These are phyloP conservation scores for Neoitamus cyanurus DNA, from an alignment of 2,888 invertebrate species.

Conservation along the genomic window DNA sequence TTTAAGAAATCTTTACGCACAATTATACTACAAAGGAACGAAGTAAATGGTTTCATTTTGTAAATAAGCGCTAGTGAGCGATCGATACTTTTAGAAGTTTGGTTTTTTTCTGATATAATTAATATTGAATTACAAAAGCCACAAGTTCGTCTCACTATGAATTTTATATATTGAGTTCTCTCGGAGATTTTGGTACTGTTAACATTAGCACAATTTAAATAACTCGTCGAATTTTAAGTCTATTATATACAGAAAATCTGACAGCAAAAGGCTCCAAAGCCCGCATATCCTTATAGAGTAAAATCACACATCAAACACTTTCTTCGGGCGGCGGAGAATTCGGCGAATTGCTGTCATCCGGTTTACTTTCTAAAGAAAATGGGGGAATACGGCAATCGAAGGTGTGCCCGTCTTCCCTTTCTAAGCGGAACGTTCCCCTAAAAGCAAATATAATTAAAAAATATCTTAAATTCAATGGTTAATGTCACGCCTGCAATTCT, in stretches of 20 bases:
- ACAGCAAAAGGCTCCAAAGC: not conserved
- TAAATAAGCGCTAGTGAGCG: too few relatives aligned
- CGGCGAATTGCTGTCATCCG: slow-evolving; percentile 70
- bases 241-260: not conserved
- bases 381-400: slow-evolving; percentile 98
- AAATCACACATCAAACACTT: slow-evolving; percentile 6
- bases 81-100: too few relatives aligned
- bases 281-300: not conserved
- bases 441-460: slow-evolving; percentile 53
- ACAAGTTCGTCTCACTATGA: not conserved
- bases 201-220: not conserved
- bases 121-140: not conserved
- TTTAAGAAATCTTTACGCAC: too few relatives aligned
- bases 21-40: too few relatives aligned
- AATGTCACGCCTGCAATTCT: too few relatives aligned
- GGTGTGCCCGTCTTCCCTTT: slow-evolving; percentile 94
- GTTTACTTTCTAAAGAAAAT: slow-evolving; percentile 95
- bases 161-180: not conserved
- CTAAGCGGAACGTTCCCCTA: slow-evolving; percentile 97
- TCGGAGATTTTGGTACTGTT: not conserved
- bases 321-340: slow-evolving; percentile 2
- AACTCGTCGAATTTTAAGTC: not conserved
- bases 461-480: too few relatives aligned
- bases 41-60: too few relatives aligned
- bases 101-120: too few relatives aligned